Percentiles rank a stretch among this genome's conserved stretches.
Conservation (phyloP, 2,888 invertebrate species). For the Leucophenga maculata region DNA sequence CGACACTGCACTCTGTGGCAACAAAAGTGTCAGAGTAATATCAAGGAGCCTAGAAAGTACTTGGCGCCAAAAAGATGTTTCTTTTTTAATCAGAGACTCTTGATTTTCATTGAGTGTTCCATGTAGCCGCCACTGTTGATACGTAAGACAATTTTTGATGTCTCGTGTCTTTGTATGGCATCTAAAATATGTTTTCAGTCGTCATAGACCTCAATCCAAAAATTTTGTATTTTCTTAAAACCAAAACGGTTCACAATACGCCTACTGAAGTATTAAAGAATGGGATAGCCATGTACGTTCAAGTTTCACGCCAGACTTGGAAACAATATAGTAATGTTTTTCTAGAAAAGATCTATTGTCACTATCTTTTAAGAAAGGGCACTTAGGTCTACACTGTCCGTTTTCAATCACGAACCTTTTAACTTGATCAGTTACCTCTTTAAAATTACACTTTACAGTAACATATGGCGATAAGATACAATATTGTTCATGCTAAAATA, state of each 20-base stretch:
- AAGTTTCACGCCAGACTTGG: conserved; percentile 30
- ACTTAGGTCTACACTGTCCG: background rate
- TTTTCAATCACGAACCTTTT: conserved; percentile 22
- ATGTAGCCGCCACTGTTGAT: conserved; percentile 30
- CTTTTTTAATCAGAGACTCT: conserved; percentile 31
- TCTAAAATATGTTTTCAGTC: conserved; percentile 18
- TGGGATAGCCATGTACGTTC: conserved; percentile 32
- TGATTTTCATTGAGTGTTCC: conserved; percentile 31
- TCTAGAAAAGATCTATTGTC: background rate
- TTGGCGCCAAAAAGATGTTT: conserved; percentile 28
- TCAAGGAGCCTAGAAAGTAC: too few species aligned
- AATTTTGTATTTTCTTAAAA: conserved; percentile 29
- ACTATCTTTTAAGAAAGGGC: too few species aligned
- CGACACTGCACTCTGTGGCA: too few species aligned
- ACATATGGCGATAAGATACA: conserved; percentile 30
- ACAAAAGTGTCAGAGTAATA: too few species aligned
- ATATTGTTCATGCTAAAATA: conserved; percentile 22
- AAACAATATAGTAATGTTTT: conserved; percentile 27
- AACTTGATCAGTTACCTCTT: background rate
- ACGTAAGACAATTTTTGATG: conserved; percentile 27
- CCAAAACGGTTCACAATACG: conserved; percentile 25
- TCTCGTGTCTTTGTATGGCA: conserved; percentile 32
- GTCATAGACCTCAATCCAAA: conserved; percentile 19
- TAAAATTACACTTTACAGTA: conserved; percentile 30
- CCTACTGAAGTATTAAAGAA: conserved; percentile 29